Evolutionary conservation across 2,888 invertebrate species (phyloP), one percentile per base, ranked within the genome.

Genomic region (Pterobdella sp.): DNA sequence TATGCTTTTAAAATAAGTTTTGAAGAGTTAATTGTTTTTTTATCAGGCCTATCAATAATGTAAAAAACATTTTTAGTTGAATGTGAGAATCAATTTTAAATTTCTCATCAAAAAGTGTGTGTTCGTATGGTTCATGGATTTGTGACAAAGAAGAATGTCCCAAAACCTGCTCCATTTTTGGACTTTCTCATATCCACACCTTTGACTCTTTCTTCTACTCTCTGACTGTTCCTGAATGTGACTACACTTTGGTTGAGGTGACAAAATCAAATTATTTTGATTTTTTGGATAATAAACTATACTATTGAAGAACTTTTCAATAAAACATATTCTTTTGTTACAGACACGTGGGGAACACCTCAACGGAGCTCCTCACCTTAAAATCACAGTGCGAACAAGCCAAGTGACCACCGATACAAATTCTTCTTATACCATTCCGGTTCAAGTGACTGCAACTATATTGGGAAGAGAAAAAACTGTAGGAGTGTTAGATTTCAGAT

Each of bases 161-260:
- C 2, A 71, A 63, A 26, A 71, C 63, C n/a, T 71, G 71, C 31
- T 71, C 71, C 2, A 36, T 71, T 4, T 34, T 71, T 35, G 71
- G 71, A 14, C 63, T 71, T 14, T 31, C 29, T 18, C 71, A 71
- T n/a, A 56, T 71, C 1, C 49, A 31, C 22, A 71, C 71, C 2
- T 71, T 71, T 36, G 71, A 71, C 60, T n/a, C 22, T 3, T 71
- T 35, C 26, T 60, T 60, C n/a, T 71, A 71, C 60, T 71, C 71
- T 1, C 63, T 60, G 35, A 4, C 22, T 2, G 71, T 52, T 34
- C 71, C 71, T 26, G n/a, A 34, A 0, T 71, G 71, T 29, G 71
- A 71, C 2, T 71, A 63, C 26, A 37, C 56, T 31, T 35, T 71
- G 32, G 71, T 71, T 0, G 37, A 69, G 4, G 31, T 49, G 4